A percentile compares a stretch with the other conserved stretches of the same genome.
These are phyloP conservation scores for Neodiprion virginianus DNA, from an alignment of 1,140 invertebrate genomes.

Conservation along the genomic window DNA sequence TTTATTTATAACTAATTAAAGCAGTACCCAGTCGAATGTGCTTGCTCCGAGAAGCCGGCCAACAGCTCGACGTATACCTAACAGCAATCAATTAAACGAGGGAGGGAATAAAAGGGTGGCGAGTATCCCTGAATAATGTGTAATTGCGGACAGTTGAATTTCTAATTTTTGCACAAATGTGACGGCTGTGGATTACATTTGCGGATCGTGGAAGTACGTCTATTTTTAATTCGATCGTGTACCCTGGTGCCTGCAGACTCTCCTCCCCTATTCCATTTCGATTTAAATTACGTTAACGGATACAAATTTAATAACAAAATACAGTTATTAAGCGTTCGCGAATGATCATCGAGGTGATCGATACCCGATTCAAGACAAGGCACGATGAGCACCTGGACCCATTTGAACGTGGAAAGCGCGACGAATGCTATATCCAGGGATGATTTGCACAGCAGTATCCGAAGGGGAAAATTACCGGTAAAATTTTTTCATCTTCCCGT, in stretches of 20 bases:
- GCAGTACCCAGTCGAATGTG: constrained; percentile 36
- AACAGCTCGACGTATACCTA: constrained; percentile 29
- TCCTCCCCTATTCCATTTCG: too few species aligned
- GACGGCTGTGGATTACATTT: too few species aligned
- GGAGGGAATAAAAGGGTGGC: background rate
- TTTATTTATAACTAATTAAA: constrained; percentile 61
- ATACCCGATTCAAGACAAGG: constrained; percentile 5
- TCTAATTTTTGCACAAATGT: too few species aligned
- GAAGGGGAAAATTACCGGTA: constrained; percentile 64
- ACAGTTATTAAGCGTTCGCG: background rate
- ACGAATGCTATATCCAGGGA: constrained; percentile 67
- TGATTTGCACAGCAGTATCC: constrained; percentile 63
- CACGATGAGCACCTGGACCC: constrained; percentile 71
- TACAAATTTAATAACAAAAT: background rate
- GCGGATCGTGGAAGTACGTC: too few species aligned
- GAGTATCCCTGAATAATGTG: background rate
- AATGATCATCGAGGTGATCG: background rate
- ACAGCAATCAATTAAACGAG: constrained; percentile 2
- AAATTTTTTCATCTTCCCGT: constrained; percentile 28
- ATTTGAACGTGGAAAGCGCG: constrained; percentile 68
- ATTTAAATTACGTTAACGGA: too few species aligned
- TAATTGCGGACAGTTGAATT: too few species aligned
- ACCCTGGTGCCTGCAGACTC: too few species aligned
- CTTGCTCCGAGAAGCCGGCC: constrained; percentile 35
- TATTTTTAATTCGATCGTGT: too few species aligned